Percentiles rank a stretch among this genome's conserved stretches.
Evolutionary conservation across 2,113 vertebrate species (phyloP).

Genomic region (Tauraco erythrolophus): DNA sequence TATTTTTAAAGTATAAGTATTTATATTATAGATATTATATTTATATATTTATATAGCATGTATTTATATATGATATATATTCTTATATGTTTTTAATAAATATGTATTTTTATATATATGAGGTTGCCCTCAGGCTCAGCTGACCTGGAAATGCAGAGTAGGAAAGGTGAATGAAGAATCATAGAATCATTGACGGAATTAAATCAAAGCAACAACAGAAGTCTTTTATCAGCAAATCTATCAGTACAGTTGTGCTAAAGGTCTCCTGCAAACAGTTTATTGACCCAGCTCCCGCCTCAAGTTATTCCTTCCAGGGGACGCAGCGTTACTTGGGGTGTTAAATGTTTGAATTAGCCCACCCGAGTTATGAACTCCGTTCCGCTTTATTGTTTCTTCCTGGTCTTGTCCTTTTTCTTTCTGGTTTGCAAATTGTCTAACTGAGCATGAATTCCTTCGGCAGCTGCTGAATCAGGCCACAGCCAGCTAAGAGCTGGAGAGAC

Average conservation of each 20-base stretch:
- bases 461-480: background rate
- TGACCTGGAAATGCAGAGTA: background rate
- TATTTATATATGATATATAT: background rate
- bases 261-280: conserved; percentile 1
- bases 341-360: background rate
- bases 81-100: background rate
- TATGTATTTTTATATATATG: background rate
- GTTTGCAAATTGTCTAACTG: background rate
- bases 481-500: background rate
- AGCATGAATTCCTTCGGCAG: background rate
- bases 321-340: background rate
- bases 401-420: background rate
- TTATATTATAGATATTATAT: background rate
- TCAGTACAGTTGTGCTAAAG: background rate
- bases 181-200: background rate
- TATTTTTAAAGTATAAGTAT: too few species aligned
- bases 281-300: background rate
- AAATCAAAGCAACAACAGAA: background rate
- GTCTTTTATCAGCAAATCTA: background rate
- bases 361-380: background rate
- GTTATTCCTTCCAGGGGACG: background rate
- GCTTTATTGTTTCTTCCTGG: background rate
- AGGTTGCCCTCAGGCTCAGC: background rate
- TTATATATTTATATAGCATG: background rate
- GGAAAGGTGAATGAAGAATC: background rate